phyloP scores from a whole-genome alignment of 2,888 invertebrate genomes.

The Chesias legatella region DNA sequence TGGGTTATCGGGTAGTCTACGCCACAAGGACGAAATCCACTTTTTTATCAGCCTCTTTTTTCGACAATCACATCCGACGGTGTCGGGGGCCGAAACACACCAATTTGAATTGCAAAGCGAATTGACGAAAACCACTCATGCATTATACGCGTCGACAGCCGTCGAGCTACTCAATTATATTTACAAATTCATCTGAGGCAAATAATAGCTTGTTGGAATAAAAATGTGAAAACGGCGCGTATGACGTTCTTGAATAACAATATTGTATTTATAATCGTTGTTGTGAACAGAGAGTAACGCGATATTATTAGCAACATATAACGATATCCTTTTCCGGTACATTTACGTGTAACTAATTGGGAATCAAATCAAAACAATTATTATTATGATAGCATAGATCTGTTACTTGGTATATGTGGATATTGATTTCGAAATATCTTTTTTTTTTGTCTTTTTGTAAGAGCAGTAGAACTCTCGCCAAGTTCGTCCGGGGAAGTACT shows the following conservation, averaged over 20 bases:
- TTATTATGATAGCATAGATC: too few species aligned
- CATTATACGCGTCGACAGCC: slow-evolving; percentile 38
- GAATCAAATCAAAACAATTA: too few species aligned
- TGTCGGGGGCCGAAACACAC: slow-evolving; percentile 34
- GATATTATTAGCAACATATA: slow-evolving; percentile 3
- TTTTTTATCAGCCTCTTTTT: slow-evolving; percentile 41
- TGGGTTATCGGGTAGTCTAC: slow-evolving; percentile 54
- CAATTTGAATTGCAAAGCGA: slow-evolving; percentile 64
- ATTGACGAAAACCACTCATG: slow-evolving; percentile 63
- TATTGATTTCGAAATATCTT: too few species aligned
- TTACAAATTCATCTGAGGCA: slow-evolving; percentile 51
- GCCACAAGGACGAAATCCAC: slow-evolving; percentile 46
- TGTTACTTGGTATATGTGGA: too few species aligned
- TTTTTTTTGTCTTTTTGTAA: too few species aligned
- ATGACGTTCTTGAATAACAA: slow-evolving; percentile 26
- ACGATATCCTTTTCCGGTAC: too few species aligned
- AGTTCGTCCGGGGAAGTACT: too few species aligned
- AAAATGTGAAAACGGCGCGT: slow-evolving; percentile 30
- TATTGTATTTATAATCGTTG: slow-evolving; percentile 8
- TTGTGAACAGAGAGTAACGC: slow-evolving; percentile 7
- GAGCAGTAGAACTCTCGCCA: too few species aligned
- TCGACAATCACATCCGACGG: slow-evolving; percentile 28
- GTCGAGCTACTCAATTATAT: slow-evolving; percentile 45
- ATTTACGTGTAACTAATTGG: too few species aligned
- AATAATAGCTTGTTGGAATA: slow-evolving; percentile 35